Evolutionary conservation across 2,113 vertebrate species (phyloP), one percentile per base, ranked within the genome.

Genomic region (Beaufortia kweichowensis): DNA sequence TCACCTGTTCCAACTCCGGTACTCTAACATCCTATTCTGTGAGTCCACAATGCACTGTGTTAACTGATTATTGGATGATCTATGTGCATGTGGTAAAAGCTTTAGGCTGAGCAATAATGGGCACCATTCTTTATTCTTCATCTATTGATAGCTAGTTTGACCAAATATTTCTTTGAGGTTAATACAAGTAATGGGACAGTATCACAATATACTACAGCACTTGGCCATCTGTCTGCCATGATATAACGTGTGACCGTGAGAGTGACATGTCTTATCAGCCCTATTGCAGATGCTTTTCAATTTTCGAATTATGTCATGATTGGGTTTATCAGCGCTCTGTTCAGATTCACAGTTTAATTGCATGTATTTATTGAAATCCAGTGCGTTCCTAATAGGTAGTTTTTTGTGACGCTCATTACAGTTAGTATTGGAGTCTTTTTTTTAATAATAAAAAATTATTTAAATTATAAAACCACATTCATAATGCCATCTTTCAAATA

Each of bases 61-160:
- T 6, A 11, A 24, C 12, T 23, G 33, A 39, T 39, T 64, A 64
- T 41, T 41, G 19, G 10, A 4, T 68, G 46, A 53, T 68, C 28
- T n/a, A n/a, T n/a, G n/a, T n/a, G n/a, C n/a, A n/a, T n/a, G n/a
- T n/a, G n/a, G n/a, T n/a, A n/a, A n/a, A n/a, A n/a, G n/a, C n/a
- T n/a, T 60, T 79, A 70, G 61, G 68, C 74, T 74, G 73, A 62
- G 19, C 59, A 4, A 82, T 31, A 80, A 48, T 48, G 43, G 43
- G 12, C 43, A 48, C 15, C 17, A 48, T 48, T 48, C 15, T 48
- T 48, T 17, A 48, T 17, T 39, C 35, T 39, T 39, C 3, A 48
- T 5, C 12, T 48, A 19, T 15, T 48, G 12, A 1, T 14, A 15
- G 43, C 43, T 48, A 14, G 14, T 48, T 48, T 1, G 17, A 48